phyloP scores from a whole-genome alignment of 2,113 vertebrate genomes.

The Pteronura brasiliensis region DNA sequence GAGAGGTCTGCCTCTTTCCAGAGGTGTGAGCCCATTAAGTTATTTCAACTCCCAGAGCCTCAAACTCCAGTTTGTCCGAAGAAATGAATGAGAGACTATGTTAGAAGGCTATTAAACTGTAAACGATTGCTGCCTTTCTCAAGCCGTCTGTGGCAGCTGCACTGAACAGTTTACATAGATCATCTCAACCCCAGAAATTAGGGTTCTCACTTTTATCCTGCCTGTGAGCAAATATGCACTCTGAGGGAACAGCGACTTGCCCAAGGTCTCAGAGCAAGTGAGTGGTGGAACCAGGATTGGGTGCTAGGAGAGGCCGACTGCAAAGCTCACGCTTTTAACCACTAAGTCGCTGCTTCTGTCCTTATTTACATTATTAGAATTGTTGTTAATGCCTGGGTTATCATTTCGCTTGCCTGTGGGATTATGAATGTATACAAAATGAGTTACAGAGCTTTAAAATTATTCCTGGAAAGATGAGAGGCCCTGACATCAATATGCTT shows the following conservation, averaged over 20 bases:
- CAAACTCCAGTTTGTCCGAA: background rate
- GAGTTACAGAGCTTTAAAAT: background rate
- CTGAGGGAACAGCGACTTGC: background rate
- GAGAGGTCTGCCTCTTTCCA: background rate
- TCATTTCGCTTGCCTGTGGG: background rate
- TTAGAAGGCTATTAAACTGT: background rate
- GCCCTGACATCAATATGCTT: background rate
- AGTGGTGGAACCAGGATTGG: background rate
- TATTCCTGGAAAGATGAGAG: background rate
- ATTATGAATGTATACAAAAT: background rate
- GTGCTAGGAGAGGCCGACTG: background rate
- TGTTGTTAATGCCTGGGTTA: background rate
- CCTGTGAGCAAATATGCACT: background rate
- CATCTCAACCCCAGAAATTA: background rate
- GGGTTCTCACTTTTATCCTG: background rate
- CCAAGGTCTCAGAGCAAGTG: background rate
- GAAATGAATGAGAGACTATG: background rate
- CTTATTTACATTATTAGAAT: background rate
- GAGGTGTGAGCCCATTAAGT: too few species aligned
- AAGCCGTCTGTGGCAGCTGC: background rate
- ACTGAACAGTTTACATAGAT: background rate
- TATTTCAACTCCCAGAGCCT: background rate
- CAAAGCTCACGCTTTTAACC: background rate
- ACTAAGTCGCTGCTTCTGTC: background rate
- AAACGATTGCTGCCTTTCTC: background rate